Base-by-base conservation (phyloP, 1,140 invertebrate genomes). In the Drosophila sp. region DNA sequence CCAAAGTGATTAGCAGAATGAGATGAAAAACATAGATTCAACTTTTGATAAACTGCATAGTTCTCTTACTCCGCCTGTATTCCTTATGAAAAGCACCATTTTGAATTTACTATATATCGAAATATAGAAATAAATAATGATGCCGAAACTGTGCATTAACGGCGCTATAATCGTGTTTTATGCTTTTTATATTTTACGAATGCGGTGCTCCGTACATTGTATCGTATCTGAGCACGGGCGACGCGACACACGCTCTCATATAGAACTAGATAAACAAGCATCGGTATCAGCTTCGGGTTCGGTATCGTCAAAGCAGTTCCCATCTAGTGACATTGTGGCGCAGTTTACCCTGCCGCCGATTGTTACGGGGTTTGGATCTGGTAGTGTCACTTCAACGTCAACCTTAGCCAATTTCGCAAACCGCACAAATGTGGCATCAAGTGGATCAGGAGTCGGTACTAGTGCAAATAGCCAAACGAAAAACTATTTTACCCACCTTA, bases 401-500 rank as follows among this genome's bases (percentile, higher is more conserved):
- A 78, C 70, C 7, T 41, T 45, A 0, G 40, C 72, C 0, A 81
- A 59, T 56, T 63, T 48, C 11, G 45, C 36, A 4, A 90, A 87
- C 61, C 72, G 56, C 14, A 36, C 50, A 36, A 38, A 36, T 34
- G 9, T 13, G 9, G 29, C 11, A 8, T 67, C 69, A 18, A 51
- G 43, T 46, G 32, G 27, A 13, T 9, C 50, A 2, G 48, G 69
- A 21, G 27, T 29, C 25, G 32, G 50, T 5, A 41, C 41, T 0
- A 14, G 8, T n/a, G 4, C 5, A 2, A n/a, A n/a, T n/a, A n/a
- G n/a, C n/a, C 62, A 58, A 43, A 27, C 51, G 0, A 91, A 80
- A 51, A 91, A 89, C 70, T 92, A 93, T 65, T 94, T 94, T 63
- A 93, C 93, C 46, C 94, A 94, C 71, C 80, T 94, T 14, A 93